phyloP scores from a whole-genome alignment of 2,888 invertebrate genomes.

The Sphecodes monilicornis region DNA sequence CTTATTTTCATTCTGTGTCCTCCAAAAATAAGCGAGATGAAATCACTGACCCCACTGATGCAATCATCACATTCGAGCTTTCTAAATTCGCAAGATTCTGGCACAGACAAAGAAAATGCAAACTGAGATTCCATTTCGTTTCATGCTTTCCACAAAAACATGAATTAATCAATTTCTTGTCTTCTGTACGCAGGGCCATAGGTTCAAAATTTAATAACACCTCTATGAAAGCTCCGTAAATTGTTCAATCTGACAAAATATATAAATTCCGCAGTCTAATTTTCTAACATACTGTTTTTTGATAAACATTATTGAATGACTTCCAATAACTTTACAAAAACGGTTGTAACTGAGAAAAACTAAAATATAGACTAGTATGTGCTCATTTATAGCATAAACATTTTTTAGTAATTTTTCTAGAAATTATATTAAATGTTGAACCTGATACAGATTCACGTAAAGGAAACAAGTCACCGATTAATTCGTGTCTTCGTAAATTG shows the following conservation, averaged over 20 bases:
- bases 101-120: background rate
- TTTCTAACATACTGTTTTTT: too few relatives aligned
- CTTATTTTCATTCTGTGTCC: background rate
- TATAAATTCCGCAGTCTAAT: background rate
- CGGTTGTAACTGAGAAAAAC: too few relatives aligned
- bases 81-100: background rate
- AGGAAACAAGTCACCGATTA: too few relatives aligned
- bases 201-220: too few relatives aligned
- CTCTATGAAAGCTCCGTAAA: too few relatives aligned
- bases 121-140: background rate
- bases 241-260: background rate
- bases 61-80: background rate
- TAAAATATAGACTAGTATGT: too few relatives aligned
- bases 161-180: background rate
- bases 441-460: too few relatives aligned
- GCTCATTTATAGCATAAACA: too few relatives aligned
- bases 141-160: background rate
- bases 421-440: too few relatives aligned
- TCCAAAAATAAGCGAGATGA: conserved; percentile 8
- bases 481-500: background rate
- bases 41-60: conserved; percentile 17
- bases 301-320: too few relatives aligned
- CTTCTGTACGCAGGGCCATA: background rate
- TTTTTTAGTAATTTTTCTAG: too few relatives aligned
- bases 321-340: too few relatives aligned